Base-by-base conservation (phyloP, 2,113 vertebrate genomes). In the Symphodus melops region DNA sequence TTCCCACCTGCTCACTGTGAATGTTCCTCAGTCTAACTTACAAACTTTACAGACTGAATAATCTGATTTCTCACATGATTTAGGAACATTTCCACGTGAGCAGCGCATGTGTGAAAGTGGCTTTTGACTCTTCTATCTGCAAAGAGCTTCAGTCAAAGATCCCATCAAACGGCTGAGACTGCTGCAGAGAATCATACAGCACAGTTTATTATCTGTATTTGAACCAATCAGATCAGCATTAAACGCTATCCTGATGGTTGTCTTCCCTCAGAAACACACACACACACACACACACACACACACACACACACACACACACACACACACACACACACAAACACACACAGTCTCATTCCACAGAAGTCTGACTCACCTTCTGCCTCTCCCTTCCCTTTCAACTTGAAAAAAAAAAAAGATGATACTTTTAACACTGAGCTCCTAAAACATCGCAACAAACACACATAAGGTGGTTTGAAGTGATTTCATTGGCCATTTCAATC, bases 71-170 rank as follows among this genome's bases (percentile, higher is more conserved):
- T 25, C 25, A 25, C 25, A 25, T 25, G 25, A 25, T 25, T 25
- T 25, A 2, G 4, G 2, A 2, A 25, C 25, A 25, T 25, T 25
- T 25, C 4, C 25, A 25, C 2, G 25, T 25, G 25, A 25, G 25
- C 25, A 44, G 13, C 13, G 42, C 11, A 12, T 44, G 42, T 13
- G 11, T 44, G 3, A 11, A 62, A 39, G 25, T 25, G 25, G 25
- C 25, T 25, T 25, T 25, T 25, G 25, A 25, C 25, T 25, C 25
- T 25, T 25, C 2, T 25, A 4, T 16, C 60, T 60, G 41, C 36
- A 63, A 57, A 58, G 52, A 53, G 17, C 65, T 25, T 36, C 68
- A 68, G 54, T 72, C 52, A 64, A 16, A 63, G 17, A 67, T 13
- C 5, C 48, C 41, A n/a, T 54, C 7, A 75, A 21, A 66, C 17